Conservation (phyloP, 92 coral and sea anemone species). For the Porites lobata region DNA sequence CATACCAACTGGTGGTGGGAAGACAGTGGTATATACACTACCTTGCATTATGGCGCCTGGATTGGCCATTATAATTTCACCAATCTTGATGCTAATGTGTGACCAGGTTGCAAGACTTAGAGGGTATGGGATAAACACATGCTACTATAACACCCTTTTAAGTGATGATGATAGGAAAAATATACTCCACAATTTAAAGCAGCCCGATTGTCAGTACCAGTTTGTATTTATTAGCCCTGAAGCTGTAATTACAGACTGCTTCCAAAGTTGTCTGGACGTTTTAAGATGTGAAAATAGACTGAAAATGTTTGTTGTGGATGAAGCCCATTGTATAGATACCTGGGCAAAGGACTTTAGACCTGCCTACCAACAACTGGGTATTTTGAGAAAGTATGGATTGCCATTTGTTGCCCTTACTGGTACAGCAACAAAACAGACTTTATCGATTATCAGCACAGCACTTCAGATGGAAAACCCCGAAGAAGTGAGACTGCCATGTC, state of each 20-base stretch:
- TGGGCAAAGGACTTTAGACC: conserved; percentile 66
- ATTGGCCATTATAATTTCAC: conserved; percentile 42
- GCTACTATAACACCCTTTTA: conserved; percentile 30
- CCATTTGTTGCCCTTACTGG: conserved; percentile 60
- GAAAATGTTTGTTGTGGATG: conserved; percentile 3
- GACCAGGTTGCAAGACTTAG: conserved; percentile 53
- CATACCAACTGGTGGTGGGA: conserved; percentile 61
- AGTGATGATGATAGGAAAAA: conserved; percentile 46
- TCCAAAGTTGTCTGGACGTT: conserved; percentile 32
- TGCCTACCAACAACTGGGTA: conserved; percentile 37
- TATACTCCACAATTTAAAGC: conserved; percentile 42
- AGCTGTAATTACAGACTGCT: conserved; percentile 41
- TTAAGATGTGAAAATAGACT: not conserved
- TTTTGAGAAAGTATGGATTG: conserved; percentile 19
- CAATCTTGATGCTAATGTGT: conserved; percentile 49
- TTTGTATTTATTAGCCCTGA: conserved; percentile 53
- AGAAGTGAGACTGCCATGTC: conserved; percentile 44
- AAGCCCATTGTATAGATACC: conserved; percentile 61
- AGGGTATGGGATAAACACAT: conserved; percentile 47
- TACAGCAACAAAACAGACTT: conserved; percentile 52
- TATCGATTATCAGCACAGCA: conserved; percentile 8
- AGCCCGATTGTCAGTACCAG: conserved; percentile 43
- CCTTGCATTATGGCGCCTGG: conserved; percentile 40
- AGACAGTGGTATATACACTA: conserved; percentile 46
- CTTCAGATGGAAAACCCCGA: conserved; percentile 45